A percentile compares a stretch with the other conserved stretches of the same genome.
phyloP scores from a whole-genome alignment of 2,113 vertebrate species.

The Heterotilapia buettikoferi region DNA sequence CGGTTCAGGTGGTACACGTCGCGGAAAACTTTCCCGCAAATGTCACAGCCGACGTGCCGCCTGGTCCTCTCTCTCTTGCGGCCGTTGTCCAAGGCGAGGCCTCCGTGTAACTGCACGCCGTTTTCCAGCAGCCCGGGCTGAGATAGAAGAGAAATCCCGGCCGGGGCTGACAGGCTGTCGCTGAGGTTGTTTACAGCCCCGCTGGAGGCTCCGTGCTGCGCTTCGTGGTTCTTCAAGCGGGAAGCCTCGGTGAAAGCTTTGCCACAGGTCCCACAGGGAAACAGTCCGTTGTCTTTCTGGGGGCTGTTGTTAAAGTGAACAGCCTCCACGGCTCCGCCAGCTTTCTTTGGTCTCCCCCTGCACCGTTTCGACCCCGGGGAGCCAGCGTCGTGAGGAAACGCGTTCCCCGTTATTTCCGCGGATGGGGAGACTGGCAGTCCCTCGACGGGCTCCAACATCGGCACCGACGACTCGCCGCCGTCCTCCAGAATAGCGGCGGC shows the following conservation, averaged over 20 bases:
- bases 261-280: conserved; percentile 88
- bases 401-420: conserved; percentile 73
- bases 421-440: conserved; percentile 78
- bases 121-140: conserved; percentile 79
- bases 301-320: conserved; percentile 77
- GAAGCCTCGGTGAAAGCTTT: conserved; percentile 92
- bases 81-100: conserved; percentile 66
- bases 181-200: conserved; percentile 70
- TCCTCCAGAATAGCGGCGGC: conserved; percentile 65
- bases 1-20: conserved; percentile 98
- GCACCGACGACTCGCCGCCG: conserved; percentile 54
- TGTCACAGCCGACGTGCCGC: conserved; percentile 95
- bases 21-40: conserved; percentile 97
- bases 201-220: conserved; percentile 79
- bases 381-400: conserved; percentile 75
- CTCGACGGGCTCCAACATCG: conserved; percentile 81
- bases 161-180: conserved; percentile 33
- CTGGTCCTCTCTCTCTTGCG: conserved; percentile 92
- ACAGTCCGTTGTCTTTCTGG: conserved; percentile 80
- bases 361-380: conserved; percentile 78
- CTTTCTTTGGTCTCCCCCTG: conserved; percentile 88
- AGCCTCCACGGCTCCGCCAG: conserved; percentile 71
- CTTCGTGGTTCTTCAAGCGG: conserved; percentile 91
- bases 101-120: conserved; percentile 77
- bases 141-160: conserved; percentile 55